phyloP scores from a whole-genome alignment of 2,888 invertebrate genomes.

The Lithophane semibrunnea region DNA sequence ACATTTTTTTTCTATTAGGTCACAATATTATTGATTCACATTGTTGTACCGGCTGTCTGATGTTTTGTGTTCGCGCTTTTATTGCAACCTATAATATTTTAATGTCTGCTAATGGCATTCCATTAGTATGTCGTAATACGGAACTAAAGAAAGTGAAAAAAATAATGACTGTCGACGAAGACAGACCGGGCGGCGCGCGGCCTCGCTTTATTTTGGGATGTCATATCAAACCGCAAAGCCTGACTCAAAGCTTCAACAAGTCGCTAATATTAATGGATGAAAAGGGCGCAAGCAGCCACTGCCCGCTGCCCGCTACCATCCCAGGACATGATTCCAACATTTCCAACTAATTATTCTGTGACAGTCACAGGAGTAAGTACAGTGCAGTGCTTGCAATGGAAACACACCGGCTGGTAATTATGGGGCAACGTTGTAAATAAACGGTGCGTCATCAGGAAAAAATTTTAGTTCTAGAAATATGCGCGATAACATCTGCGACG shows the following conservation, averaged over 20 bases:
- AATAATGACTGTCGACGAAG: not conserved
- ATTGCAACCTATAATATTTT: not conserved
- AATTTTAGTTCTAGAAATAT: conserved; percentile 47
- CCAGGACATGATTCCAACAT: not conserved
- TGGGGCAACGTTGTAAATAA: conserved; percentile 18
- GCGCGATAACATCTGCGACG: conserved; percentile 22
- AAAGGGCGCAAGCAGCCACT: not conserved
- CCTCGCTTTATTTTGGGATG: not conserved
- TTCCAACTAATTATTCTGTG: no score
- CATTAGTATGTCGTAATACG: not conserved
- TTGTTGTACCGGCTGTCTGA: not conserved
- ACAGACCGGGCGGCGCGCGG: not conserved
- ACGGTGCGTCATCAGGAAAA: conserved; percentile 34
- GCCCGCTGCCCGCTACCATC: not conserved
- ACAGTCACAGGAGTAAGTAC: not conserved
- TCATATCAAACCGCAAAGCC: not conserved
- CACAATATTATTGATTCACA: not conserved
- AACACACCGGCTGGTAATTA: not conserved
- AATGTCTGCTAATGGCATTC: conserved; percentile 15
- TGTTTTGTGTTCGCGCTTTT: conserved; percentile 10
- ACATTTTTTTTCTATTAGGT: no score
- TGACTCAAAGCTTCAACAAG: not conserved
- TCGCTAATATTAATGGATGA: not conserved
- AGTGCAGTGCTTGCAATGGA: not conserved
- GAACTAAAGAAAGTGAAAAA: conserved; percentile 2